Evolutionary conservation across 2,113 vertebrate genomes (phyloP).

Genomic region (Cathartes aura): DNA sequence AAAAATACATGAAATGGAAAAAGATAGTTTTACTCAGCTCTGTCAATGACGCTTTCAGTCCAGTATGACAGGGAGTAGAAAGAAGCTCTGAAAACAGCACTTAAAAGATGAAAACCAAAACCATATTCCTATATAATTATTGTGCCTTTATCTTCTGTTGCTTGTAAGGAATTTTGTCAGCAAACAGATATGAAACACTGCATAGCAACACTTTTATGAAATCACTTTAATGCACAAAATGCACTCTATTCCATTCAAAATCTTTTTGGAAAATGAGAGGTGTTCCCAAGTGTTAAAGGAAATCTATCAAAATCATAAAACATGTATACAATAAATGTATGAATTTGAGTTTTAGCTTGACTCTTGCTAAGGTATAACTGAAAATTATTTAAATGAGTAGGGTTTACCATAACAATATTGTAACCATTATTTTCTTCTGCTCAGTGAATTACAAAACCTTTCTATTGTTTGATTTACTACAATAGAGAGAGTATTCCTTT

Average conservation of each 20-base stretch:
- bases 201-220: background rate
- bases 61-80: background rate
- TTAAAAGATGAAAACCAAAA: background rate
- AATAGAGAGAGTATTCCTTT: background rate
- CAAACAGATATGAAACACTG: background rate
- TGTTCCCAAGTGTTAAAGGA: background rate
- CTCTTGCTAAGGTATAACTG: background rate
- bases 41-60: background rate
- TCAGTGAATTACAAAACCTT: background rate
- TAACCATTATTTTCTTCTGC: background rate
- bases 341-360: background rate
- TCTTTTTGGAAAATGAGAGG: background rate
- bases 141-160: background rate
- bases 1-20: background rate
- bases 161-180: background rate
- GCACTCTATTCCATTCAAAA: background rate
- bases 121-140: background rate
- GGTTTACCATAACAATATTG: background rate
- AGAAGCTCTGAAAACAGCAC: background rate
- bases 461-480: background rate
- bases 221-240: background rate
- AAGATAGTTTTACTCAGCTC: background rate
- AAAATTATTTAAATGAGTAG: background rate
- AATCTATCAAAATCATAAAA: background rate
- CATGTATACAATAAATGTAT: background rate